A percentile compares a stretch with the other conserved stretches of the same genome.
Conservation (phyloP, 2,888 invertebrate species). For the Hirtodrosophila histrioides region DNA sequence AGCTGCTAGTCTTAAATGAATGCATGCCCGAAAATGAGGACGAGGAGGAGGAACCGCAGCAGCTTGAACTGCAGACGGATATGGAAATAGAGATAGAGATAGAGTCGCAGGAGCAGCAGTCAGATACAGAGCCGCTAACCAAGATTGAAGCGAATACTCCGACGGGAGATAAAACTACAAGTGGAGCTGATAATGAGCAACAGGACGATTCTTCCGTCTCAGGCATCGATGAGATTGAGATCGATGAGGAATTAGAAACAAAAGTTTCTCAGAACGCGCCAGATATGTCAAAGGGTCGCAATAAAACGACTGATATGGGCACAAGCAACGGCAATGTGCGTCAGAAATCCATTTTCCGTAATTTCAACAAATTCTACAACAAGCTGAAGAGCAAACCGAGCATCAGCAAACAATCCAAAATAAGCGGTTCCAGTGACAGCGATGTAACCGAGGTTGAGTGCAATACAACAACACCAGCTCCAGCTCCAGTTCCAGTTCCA, state of each 20-base stretch:
- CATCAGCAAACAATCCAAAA: not conserved
- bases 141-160: too few relatives aligned
- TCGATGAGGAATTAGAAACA: too few relatives aligned
- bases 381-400: slow-evolving; percentile 16
- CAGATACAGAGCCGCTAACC: too few relatives aligned
- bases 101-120: too few relatives aligned
- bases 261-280: not conserved
- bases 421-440: slow-evolving; percentile 10
- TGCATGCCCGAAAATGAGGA: slow-evolving; percentile 39
- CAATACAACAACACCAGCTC: not conserved
- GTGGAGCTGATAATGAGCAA: too few relatives aligned
- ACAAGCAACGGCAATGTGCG: not conserved
- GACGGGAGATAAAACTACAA: too few relatives aligned
- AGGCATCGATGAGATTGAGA: too few relatives aligned
- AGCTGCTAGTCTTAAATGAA: slow-evolving; percentile 51
- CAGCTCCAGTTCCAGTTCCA: not conserved
- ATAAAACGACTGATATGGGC: slow-evolving; percentile 37
- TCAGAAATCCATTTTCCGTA: slow-evolving; percentile 20
- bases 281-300: not conserved
- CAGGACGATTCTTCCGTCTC: too few relatives aligned
- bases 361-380: slow-evolving; percentile 30
- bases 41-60: not conserved
- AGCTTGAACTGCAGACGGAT: too few relatives aligned
- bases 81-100: too few relatives aligned
- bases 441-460: slow-evolving; percentile 10